These are phyloP conservation scores for Trochalopteron elliotii DNA, from an alignment of 2,113 vertebrate species.

Conservation along the genomic window DNA sequence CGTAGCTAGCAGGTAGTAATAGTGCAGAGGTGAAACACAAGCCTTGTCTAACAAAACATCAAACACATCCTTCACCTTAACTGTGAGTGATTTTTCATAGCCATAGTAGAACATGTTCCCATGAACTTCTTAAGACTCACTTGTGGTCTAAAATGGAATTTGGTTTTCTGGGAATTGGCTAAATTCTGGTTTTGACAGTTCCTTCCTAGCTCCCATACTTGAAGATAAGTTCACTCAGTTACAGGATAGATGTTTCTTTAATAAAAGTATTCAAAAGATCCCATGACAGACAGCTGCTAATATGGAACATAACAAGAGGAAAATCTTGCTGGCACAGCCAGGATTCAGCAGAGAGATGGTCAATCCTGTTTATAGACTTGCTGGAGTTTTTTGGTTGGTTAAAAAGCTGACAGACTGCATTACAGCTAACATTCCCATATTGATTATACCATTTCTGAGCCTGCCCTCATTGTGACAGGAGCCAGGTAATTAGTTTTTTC, in stretches of 20 bases:
- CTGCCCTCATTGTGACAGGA: slow-evolving; percentile 80
- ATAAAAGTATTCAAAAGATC: background rate
- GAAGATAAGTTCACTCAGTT: background rate
- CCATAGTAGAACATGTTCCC: background rate
- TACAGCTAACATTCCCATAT: slow-evolving; percentile 88
- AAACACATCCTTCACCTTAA: background rate
- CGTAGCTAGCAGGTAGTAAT: background rate
- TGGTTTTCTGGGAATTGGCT: background rate
- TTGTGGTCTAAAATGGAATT: background rate
- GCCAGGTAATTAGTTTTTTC: slow-evolving; percentile 78
- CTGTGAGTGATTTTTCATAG: background rate
- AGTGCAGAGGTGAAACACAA: background rate
- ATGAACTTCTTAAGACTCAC: background rate
- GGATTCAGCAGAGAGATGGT: slow-evolving; percentile 19
- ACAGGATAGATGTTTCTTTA: background rate
- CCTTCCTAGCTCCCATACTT: background rate
- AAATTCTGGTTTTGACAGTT: background rate
- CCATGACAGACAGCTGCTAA: slow-evolving; percentile 23
- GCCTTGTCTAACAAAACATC: background rate
- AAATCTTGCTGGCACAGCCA: background rate
- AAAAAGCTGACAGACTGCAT: slow-evolving; percentile 92
- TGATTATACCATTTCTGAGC: slow-evolving; percentile 89
- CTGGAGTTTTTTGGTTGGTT: slow-evolving; percentile 85
- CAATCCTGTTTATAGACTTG: slow-evolving; percentile 82
- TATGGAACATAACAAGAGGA: background rate